Percentiles rank a stretch among this genome's conserved stretches.
phyloP scores from a whole-genome alignment of 23 tunicate species.

The Botrylloides violaceus region DNA sequence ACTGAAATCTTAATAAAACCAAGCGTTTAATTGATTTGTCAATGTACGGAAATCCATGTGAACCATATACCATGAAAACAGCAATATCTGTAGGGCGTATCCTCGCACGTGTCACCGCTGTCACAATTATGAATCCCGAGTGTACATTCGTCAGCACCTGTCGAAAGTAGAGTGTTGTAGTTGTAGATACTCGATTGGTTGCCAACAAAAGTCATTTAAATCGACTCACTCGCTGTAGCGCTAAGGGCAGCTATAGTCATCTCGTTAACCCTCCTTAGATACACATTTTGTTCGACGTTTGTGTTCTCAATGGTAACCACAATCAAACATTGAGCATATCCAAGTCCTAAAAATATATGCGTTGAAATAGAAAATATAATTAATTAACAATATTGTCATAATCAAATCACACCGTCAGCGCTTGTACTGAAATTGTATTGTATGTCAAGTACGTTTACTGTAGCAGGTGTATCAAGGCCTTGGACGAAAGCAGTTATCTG shows the following conservation, averaged over 20 bases:
- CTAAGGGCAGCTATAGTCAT: neutral
- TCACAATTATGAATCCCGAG: neutral
- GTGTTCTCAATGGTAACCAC: neutral
- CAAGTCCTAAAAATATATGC: constrained; percentile 1
- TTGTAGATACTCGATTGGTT: no score
- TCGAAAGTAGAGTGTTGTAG: no score
- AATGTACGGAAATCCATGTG: no score
- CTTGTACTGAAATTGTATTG: neutral
- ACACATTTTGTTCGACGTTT: neutral
- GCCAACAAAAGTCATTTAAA: no score
- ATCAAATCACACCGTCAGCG: neutral
- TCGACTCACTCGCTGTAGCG: neutral
- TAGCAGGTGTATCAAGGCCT: neutral
- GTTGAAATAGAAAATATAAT: no score
- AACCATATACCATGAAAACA: neutral
- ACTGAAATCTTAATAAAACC: no score
- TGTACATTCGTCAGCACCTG: constrained; percentile 18
- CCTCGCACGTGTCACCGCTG: neutral
- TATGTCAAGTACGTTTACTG: neutral
- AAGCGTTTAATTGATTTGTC: no score
- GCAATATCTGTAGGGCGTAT: constrained; percentile 5
- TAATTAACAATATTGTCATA: no score
- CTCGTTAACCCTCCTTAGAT: neutral
- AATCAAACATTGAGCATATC: neutral
- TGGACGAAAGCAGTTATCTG: neutral